These are phyloP conservation scores for Ectropis crepuscularia DNA, from an alignment of 2,888 invertebrate species.

Conservation along the genomic window DNA sequence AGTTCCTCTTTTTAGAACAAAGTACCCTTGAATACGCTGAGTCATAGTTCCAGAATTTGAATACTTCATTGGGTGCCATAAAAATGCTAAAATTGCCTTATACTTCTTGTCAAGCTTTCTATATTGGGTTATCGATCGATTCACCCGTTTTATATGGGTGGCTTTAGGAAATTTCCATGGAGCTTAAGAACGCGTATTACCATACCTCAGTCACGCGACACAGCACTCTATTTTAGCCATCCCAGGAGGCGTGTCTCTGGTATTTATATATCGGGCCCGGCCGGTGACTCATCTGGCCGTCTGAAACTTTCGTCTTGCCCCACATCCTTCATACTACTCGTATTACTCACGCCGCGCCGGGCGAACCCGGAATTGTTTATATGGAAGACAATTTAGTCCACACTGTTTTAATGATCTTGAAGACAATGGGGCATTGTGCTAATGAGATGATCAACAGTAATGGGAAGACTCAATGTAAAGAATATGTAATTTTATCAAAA, in stretches of 20 bases:
- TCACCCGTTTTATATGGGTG: slow-evolving; percentile 44
- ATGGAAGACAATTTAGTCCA: slow-evolving; percentile 37
- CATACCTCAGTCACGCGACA: slow-evolving; percentile 78
- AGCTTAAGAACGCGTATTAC: slow-evolving; percentile 60
- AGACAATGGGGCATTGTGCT: slow-evolving; percentile 42
- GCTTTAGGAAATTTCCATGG: slow-evolving; percentile 48
- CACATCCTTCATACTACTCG: slow-evolving; percentile 77
- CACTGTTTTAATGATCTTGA: slow-evolving; percentile 33
- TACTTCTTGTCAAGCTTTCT: slow-evolving; percentile 32
- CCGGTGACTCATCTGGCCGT: slow-evolving; percentile 76
- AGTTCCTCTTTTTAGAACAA: slow-evolving; percentile 20
- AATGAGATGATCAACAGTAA: slow-evolving; percentile 19
- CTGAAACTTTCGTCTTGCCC: slow-evolving; percentile 81
- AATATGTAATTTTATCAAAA: slow-evolving; percentile 33
- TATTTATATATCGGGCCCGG: slow-evolving; percentile 75
- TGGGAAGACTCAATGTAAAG: slow-evolving; percentile 17
- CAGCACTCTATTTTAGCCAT: slow-evolving; percentile 75
- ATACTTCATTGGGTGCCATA: slow-evolving; percentile 13
- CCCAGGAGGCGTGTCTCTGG: slow-evolving; percentile 83
- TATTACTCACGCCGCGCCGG: slow-evolving; percentile 76
- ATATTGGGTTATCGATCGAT: slow-evolving; percentile 46
- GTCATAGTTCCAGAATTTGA: slow-evolving; percentile 18
- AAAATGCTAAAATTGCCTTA: slow-evolving; percentile 24
- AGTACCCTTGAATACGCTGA: slow-evolving; percentile 18
- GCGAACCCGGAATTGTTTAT: slow-evolving; percentile 78